Percentiles rank a stretch among this genome's conserved stretches.
Evolutionary conservation across 2,888 invertebrate species (phyloP).

Genomic region (Crocallis elinguaria): DNA sequence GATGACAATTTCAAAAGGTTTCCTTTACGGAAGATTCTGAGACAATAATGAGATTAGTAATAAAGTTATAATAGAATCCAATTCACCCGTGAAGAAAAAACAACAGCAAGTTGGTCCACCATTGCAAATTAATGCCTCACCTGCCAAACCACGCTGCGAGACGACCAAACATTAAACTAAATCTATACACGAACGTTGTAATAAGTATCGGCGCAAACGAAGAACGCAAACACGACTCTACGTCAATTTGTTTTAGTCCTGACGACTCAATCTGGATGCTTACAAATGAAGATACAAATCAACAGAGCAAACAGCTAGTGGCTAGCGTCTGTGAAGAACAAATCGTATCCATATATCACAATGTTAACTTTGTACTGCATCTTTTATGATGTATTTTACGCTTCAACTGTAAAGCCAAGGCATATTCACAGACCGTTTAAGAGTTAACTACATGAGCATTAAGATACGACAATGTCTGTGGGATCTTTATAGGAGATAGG

Average conservation of each 20-base stretch:
- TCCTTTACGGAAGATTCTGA: no score
- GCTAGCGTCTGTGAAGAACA: conserved; percentile 51
- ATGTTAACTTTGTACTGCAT: conserved; percentile 52
- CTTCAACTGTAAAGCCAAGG: conserved; percentile 42
- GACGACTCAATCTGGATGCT: conserved; percentile 56
- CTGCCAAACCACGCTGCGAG: conserved; percentile 4
- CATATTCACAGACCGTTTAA: conserved; percentile 52
- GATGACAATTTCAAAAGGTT: no score
- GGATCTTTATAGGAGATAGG: conserved; percentile 5
- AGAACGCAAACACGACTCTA: conserved; percentile 31
- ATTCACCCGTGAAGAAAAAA: no score
- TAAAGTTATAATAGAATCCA: no score
- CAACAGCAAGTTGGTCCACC: not conserved
- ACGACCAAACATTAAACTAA: conserved; percentile 15
- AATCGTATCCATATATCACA: conserved; percentile 64
- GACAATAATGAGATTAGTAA: no score
- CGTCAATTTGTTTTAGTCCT: conserved; percentile 44
- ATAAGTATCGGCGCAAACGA: conserved; percentile 31
- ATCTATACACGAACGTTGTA: conserved; percentile 21
- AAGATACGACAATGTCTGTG: conserved; percentile 44
- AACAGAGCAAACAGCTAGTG: conserved; percentile 59
- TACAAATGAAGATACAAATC: conserved; percentile 61
- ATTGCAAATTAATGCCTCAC: conserved; percentile 4
- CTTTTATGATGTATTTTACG: conserved; percentile 67
- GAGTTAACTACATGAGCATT: conserved; percentile 46